A percentile compares a stretch with the other conserved stretches of the same genome.
Evolutionary conservation across 2,797 vertebrate genomes (phyloP).

Genomic region (Acridotheres tristis): DNA sequence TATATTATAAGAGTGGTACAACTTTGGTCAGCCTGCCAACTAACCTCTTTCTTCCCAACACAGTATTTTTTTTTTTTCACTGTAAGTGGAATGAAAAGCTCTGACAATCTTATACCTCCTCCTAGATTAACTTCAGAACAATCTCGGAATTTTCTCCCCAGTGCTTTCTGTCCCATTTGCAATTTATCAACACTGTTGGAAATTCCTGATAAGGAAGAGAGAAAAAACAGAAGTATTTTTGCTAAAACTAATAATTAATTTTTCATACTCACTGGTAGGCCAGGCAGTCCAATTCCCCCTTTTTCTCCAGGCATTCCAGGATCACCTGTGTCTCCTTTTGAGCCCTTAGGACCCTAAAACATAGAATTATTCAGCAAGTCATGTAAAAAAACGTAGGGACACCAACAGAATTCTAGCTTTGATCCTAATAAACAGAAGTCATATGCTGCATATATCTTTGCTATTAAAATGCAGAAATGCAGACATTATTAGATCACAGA

Average conservation of each 20-base stretch:
- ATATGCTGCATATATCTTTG: background rate
- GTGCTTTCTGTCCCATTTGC: background rate
- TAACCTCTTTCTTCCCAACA: background rate
- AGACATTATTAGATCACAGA: background rate
- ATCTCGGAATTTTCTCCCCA: background rate
- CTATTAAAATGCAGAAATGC: background rate
- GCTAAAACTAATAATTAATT: background rate
- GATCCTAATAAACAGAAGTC: background rate
- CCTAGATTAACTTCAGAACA: background rate
- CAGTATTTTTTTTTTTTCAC: background rate
- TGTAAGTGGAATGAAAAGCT: background rate
- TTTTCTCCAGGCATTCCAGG: conserved; percentile 91
- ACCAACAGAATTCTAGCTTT: background rate
- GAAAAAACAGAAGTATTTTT: background rate
- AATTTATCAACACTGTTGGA: background rate
- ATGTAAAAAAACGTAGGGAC: background rate
- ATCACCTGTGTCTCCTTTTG: conserved; percentile 93
- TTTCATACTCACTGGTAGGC: conserved; percentile 87
- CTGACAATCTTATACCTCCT: background rate
- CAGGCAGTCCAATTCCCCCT: conserved; percentile 90
- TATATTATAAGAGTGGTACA: background rate
- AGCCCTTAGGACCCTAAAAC: conserved; percentile 92
- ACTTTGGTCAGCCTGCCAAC: background rate
- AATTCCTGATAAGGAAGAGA: background rate
- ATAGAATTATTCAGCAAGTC: background rate